Conservation (phyloP, 1,140 invertebrate species). For the Chrysoperla carnea region DNA sequence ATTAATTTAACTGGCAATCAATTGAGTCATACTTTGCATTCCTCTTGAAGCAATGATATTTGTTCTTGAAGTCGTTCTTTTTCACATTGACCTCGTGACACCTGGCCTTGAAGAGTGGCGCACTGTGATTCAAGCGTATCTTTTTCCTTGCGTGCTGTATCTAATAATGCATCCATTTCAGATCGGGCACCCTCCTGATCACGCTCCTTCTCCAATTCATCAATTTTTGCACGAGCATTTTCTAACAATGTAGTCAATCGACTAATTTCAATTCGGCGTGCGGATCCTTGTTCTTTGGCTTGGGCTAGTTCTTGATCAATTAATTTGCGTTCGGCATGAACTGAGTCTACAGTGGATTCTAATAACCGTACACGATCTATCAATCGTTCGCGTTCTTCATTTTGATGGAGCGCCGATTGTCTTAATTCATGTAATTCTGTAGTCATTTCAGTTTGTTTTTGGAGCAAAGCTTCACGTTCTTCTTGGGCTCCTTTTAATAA, state of each 20-base stretch:
- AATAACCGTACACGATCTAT: conserved; percentile 45
- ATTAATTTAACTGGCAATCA: conserved; percentile 4
- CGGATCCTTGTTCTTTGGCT: conserved; percentile 43
- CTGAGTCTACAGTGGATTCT: conserved; percentile 50
- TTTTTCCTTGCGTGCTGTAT: conserved; percentile 48
- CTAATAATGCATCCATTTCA: conserved; percentile 50
- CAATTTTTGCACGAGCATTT: conserved; percentile 52
- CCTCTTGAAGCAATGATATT: conserved; percentile 53
- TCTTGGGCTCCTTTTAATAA: conserved; percentile 70
- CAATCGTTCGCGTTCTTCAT: conserved; percentile 39
- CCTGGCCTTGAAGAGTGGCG: conserved; percentile 56
- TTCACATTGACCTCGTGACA: conserved; percentile 59
- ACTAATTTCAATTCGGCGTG: conserved; percentile 54
- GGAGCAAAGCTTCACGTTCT: conserved; percentile 48
- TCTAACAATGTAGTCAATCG: conserved; percentile 59
- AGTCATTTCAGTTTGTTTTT: conserved; percentile 65
- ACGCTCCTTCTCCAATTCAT: conserved; percentile 39
- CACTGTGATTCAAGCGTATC: conserved; percentile 47
- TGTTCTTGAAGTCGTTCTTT: conserved; percentile 53
- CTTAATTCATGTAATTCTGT: conserved; percentile 39
- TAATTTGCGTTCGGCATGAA: conserved; percentile 49
- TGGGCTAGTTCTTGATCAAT: conserved; percentile 50
- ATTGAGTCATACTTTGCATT: conserved; percentile 39
- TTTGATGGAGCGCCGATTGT: conserved; percentile 21
- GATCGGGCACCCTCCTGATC: conserved; percentile 40